A percentile compares a stretch with the other conserved stretches of the same genome.
phyloP scores from a whole-genome alignment of 2,888 invertebrate genomes.

The Sisyra terminalis region DNA sequence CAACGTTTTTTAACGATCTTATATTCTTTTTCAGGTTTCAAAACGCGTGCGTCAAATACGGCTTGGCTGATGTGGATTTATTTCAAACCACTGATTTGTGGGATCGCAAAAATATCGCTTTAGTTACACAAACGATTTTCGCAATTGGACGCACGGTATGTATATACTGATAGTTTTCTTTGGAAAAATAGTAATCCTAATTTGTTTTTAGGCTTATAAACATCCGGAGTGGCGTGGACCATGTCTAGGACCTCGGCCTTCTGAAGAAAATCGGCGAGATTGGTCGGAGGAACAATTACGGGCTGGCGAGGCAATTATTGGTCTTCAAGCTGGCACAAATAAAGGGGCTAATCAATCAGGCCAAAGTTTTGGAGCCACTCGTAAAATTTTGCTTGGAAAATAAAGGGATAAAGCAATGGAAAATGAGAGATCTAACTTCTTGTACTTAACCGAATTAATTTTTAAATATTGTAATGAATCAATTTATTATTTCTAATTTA shows the following conservation, averaged over 20 bases:
- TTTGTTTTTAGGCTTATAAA: slow-evolving; percentile 44
- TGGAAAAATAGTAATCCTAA: neutral
- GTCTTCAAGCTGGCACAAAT: slow-evolving; percentile 77
- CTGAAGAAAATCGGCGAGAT: slow-evolving; percentile 67
- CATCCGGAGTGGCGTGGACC: slow-evolving; percentile 77
- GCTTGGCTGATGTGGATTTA: slow-evolving; percentile 70
- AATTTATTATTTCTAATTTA: no score
- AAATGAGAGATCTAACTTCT: neutral
- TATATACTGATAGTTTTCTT: slow-evolving; percentile 5
- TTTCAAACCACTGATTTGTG: slow-evolving; percentile 88
- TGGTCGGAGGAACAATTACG: slow-evolving; percentile 69
- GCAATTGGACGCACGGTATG: slow-evolving; percentile 73
- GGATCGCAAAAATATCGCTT: slow-evolving; percentile 77
- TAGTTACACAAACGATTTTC: slow-evolving; percentile 75
- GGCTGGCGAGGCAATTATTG: slow-evolving; percentile 71
- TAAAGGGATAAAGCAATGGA: slow-evolving; percentile 20
- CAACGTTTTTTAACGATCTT: slow-evolving; percentile 1
- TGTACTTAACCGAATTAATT: no score
- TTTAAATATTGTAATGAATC: no score
- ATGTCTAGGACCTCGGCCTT: slow-evolving; percentile 66
- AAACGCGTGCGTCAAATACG: slow-evolving; percentile 64
- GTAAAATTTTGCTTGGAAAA: slow-evolving; percentile 68
- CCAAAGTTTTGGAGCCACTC: slow-evolving; percentile 69
- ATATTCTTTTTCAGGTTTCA: slow-evolving; percentile 46
- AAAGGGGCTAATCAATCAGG: slow-evolving; percentile 74